These are phyloP conservation scores for Endotricha flammealis DNA, from an alignment of 2,888 invertebrate genomes.

Conservation along the genomic window DNA sequence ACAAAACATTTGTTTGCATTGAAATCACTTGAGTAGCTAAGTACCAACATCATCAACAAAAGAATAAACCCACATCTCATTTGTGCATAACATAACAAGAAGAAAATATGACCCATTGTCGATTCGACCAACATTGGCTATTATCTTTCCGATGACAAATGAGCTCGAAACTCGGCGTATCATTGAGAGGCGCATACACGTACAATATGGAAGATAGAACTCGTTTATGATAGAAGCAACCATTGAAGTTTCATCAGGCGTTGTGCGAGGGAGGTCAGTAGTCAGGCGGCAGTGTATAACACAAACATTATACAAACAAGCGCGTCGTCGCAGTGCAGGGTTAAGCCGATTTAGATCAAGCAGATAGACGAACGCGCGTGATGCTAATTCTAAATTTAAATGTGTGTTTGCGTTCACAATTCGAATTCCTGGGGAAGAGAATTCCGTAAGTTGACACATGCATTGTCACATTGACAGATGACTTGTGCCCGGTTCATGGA, in stretches of 20 bases:
- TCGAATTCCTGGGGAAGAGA: slow-evolving; percentile 42
- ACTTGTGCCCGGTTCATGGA: too few relatives aligned
- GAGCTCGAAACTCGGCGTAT: slow-evolving; percentile 48
- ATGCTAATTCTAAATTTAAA: slow-evolving; percentile 64
- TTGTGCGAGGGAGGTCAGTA: slow-evolving; percentile 11
- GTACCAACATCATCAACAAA: slow-evolving; percentile 8
- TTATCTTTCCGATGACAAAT: slow-evolving; percentile 64
- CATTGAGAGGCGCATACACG: slow-evolving; percentile 29
- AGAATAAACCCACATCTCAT: slow-evolving; percentile 23
- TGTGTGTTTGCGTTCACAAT: slow-evolving; percentile 44
- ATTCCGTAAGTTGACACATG: slow-evolving; percentile 39
- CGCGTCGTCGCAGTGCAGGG: slow-evolving; percentile 37
- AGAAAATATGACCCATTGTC: slow-evolving; percentile 57
- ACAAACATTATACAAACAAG: slow-evolving; percentile 21
- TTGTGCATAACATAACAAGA: slow-evolving; percentile 37
- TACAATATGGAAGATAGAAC: slow-evolving; percentile 15
- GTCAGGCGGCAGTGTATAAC: slow-evolving; percentile 28
- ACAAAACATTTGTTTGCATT: too few relatives aligned
- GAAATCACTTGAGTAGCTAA: too few relatives aligned
- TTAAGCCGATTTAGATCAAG: slow-evolving; percentile 68
- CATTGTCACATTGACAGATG: slow-evolving; percentile 26
- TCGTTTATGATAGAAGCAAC: slow-evolving; percentile 23
- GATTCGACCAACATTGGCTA: slow-evolving; percentile 53
- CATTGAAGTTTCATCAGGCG: slow-evolving; percentile 33
- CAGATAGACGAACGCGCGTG: slow-evolving; percentile 51